Base-by-base conservation (phyloP, 2,797 vertebrate species). In the Enteromius unitaeniatus region DNA sequence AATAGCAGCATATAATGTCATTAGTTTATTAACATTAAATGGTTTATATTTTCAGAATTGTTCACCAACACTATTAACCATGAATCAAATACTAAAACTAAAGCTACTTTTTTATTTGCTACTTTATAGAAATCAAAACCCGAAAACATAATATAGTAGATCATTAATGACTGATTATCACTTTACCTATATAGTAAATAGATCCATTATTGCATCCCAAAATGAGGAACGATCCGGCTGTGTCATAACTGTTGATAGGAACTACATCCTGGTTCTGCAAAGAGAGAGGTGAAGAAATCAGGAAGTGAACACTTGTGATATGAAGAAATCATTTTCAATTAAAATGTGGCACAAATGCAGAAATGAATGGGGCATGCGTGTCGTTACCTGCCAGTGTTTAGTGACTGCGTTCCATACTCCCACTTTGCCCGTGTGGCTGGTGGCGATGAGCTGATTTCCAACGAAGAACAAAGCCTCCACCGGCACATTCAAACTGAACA, bases 351-450 rank as follows among this genome's bases (percentile, higher is more conserved):
- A 26, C 23, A 51, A 28, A 21, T 14, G 23, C 45, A 83, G 69
- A 55, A 73, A 6, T 1, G 3, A 6, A 42, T 6, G 5, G 1
- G 8, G 13, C 6, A 55, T 9, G 51, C 21, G n/a, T 26, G 0
- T 21, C 28, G 3, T 82, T 47, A 98, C 97, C 96, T 98, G 97
- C 97, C 97, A 98, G 92, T 98, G 97, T 89, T 97, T 97, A 82
- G 97, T 98, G 88, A 98, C 96, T 0, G 97, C 97, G 2, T 98
- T 98, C 97, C 97, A 98, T 19, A 98, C 97, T 0, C 97, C 97
- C 0, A 98, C 97, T 87, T 97, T 97, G 53, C 97, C 97, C 0
- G 95, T 96, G 93, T 97, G 97, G 86, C 97, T 98, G 42, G 97
- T 97, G 73, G 97, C 97, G 0, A 97, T 97, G 84, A 98, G 95